Percentiles rank a stretch among this genome's conserved stretches.
Conservation (phyloP, 2,797 vertebrate species). For the Limosa lapponica region DNA sequence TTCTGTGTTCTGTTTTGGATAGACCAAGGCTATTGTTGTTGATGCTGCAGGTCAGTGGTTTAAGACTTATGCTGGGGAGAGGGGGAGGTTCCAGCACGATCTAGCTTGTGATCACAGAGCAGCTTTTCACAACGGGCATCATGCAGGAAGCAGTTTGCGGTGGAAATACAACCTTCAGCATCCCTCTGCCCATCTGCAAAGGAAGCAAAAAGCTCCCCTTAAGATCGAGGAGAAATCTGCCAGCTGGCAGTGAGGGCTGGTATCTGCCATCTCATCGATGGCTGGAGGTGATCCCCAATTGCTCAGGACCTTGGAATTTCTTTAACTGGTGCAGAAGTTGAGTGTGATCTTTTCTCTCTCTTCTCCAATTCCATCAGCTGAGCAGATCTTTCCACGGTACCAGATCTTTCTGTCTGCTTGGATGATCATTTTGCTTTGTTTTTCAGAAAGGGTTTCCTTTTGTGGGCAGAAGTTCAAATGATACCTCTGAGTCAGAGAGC, state of each 20-base stretch:
- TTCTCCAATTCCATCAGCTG: background rate
- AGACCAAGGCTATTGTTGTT: background rate
- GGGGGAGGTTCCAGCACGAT: background rate
- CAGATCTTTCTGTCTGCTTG: background rate
- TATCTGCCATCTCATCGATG: background rate
- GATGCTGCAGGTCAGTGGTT: background rate
- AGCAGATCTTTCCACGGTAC: background rate
- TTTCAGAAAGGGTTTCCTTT: background rate
- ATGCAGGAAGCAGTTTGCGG: background rate
- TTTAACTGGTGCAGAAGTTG: background rate
- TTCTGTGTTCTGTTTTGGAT: background rate
- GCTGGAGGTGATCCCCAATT: background rate
- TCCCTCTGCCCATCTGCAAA: background rate
- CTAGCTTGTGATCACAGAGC: background rate
- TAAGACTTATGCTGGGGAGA: background rate
- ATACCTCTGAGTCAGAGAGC: background rate
- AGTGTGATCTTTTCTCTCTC: background rate
- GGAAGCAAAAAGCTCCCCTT: background rate
- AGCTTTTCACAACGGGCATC: background rate
- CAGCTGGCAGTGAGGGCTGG: background rate
- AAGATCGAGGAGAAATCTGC: background rate
- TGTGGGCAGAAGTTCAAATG: background rate
- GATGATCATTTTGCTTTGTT: background rate
- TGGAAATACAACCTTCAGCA: background rate
- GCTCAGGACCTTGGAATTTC: background rate